Conservation (phyloP, 2,113 vertebrate species). For the Sturnus vulgaris region DNA sequence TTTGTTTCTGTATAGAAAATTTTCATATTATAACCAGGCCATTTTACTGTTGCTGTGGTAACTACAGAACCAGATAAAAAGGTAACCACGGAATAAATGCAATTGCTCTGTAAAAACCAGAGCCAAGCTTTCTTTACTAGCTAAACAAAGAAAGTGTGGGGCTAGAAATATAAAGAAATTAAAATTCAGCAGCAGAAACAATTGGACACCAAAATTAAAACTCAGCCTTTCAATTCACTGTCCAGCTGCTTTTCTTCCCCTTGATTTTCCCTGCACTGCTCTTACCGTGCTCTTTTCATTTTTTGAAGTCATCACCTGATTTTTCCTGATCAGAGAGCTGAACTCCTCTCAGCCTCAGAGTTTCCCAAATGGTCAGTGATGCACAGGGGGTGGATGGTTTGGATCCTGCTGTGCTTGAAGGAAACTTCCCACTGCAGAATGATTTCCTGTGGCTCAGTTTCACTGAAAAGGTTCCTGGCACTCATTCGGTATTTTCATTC, state of each 20-base stretch:
- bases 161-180: not conserved
- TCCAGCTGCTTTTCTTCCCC: not conserved
- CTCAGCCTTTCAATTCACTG: not conserved
- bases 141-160: not conserved
- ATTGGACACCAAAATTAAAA: not conserved
- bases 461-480: not conserved
- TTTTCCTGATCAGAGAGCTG: not conserved
- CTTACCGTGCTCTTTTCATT: not conserved
- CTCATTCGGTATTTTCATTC: not conserved
- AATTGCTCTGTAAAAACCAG: not conserved
- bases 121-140: not conserved
- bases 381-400: not conserved
- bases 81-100: not conserved
- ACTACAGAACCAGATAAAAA: not conserved
- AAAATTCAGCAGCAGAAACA: not conserved
- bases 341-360: not conserved
- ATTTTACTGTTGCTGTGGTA: slow-evolving; percentile 22
- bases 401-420: not conserved
- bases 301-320: not conserved
- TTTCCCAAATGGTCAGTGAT: not conserved
- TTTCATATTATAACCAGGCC: not conserved
- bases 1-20: not conserved
- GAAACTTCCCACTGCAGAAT: not conserved
- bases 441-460: not conserved
- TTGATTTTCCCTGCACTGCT: not conserved